Conservation (phyloP, 2,113 vertebrate species). For the Aythya baeri region DNA sequence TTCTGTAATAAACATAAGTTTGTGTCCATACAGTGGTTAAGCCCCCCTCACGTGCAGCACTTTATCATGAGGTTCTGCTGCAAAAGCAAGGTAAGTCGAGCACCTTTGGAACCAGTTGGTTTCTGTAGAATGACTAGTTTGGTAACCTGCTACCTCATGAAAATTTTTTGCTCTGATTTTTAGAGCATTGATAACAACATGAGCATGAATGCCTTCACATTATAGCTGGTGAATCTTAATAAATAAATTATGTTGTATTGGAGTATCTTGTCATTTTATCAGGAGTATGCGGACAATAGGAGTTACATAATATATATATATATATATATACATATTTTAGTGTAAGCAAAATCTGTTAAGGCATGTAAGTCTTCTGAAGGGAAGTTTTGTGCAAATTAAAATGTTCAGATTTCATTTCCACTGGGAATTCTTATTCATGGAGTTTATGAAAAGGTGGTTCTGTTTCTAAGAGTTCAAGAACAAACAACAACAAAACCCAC, state of each 20-base stretch:
- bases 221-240: not conserved
- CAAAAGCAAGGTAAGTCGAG: not conserved
- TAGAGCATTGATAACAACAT: not conserved
- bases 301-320: not conserved
- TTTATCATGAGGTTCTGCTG: not conserved
- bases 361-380: not conserved
- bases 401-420: not conserved
- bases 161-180: not conserved
- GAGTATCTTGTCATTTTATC: not conserved
- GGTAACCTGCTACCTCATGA: not conserved
- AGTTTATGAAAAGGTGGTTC: not conserved
- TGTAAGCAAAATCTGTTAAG: not conserved
- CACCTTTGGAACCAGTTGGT: not conserved
- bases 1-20: not conserved
- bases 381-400: not conserved
- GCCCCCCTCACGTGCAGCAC: no score
- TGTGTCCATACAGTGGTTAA: not conserved
- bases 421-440: not conserved
- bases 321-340: not conserved
- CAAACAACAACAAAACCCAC: not conserved
- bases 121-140: not conserved
- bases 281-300: no score
- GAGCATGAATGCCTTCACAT: not conserved
- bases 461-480: not conserved
- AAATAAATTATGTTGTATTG: not conserved